Conservation (phyloP, 2,888 invertebrate species). For the Dryadula phaetusa region DNA sequence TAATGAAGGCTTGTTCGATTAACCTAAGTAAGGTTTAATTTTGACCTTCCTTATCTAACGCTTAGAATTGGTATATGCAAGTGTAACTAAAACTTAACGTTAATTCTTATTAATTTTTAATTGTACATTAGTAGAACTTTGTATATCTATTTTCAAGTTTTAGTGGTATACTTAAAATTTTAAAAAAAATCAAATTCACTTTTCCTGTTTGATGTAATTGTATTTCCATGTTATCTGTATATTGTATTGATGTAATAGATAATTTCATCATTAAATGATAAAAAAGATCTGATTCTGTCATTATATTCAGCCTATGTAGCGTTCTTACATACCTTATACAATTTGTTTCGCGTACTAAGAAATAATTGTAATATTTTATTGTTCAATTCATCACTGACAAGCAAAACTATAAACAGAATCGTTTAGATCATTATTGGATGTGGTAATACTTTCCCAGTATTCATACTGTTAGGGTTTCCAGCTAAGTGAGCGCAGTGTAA, state of each 20-base stretch:
- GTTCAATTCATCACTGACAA: constrained; percentile 18
- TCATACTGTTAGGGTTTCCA: constrained; percentile 29
- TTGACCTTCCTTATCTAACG: neutral
- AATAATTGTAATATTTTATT: neutral
- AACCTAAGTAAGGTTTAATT: neutral
- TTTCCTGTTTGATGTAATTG: no score
- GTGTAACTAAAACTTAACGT: neutral
- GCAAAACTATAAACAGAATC: constrained; percentile 28
- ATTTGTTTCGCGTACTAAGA: neutral
- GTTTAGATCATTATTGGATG: constrained; percentile 24
- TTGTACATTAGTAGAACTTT: no score
- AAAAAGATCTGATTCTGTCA: neutral
- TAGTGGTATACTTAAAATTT: no score
- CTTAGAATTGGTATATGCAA: neutral
- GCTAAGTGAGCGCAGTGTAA: constrained; percentile 30
- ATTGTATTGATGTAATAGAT: no score
- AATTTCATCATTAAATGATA: no score
- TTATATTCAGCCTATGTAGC: neutral
- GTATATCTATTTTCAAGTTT: neutral
- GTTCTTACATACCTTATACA: neutral
- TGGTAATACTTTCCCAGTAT: constrained; percentile 43
- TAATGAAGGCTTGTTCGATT: constrained; percentile 12
- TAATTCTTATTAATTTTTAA: no score
- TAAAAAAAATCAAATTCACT: no score
- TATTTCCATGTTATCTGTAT: no score